Base-by-base conservation (phyloP, 2,113 vertebrate species). In the Calidris pygmaea region DNA sequence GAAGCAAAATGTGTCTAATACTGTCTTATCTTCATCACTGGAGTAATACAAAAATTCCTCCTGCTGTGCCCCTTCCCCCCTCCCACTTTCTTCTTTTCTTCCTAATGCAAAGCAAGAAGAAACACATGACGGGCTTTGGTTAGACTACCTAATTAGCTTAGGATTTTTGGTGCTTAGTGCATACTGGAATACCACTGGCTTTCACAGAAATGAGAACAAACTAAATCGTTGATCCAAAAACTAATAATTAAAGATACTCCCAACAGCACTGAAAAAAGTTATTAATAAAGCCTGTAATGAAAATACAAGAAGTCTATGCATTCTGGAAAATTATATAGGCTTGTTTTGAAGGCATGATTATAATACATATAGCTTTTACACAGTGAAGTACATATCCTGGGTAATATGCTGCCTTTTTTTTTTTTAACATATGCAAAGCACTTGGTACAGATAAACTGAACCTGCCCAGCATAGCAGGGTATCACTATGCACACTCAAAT, bases 101-200 rank as follows among this genome's bases (percentile, higher is more conserved):
- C 74, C 58, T 89, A 93, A 93, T 80, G 74, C 92, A 91, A 95
- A 95, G 67, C 91, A 95, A 95, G 89, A 75, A 92, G 73, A 86
- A 97, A 90, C 94, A 91, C 92, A 93, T 97, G 96, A 96, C 14
- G 3, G 50, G 77, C 75, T 97, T 95, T 93, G 89, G 78, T 79
- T 81, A 68, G 67, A 80, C 75, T 14, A 85, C 77, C 67, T 94
- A 95, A 96, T 93, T 91, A 95, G 55, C 73, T 94, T 7, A 62
- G 89, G 93, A 96, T 87, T 94, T 94, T 89, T 93, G 84, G 74
- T 0, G 4, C 83, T 96, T 96, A 93, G 43, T 58, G 62, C 50
- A 39, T 80, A 62, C 62, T 94, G 70, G 66, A 92, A 75, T 87
- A 75, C 80, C 55, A 45, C 12, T 5, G 80, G 82, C 84, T 95